Evolutionary conservation across 2,888 invertebrate species (phyloP), one percentile per base, ranked within the genome.

Genomic region (Cancer borealis): DNA sequence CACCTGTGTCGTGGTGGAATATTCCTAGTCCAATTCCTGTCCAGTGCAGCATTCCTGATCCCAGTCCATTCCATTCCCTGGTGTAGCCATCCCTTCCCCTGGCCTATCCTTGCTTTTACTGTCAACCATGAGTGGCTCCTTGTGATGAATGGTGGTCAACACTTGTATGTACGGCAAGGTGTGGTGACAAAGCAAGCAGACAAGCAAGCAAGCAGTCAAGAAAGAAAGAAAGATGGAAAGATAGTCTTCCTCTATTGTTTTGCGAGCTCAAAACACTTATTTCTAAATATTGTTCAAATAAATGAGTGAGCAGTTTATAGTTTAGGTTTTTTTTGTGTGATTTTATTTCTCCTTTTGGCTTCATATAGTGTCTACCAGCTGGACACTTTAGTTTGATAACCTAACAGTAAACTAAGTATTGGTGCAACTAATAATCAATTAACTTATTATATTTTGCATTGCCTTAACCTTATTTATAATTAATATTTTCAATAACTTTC

Each of bases 101-200:
- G 1, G 10, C 84, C 84, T 84, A 84, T 84, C 84, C 84, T 84
- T 79, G 73, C 73, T 84, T 84, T 84, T 39, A 39, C 30, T 84
- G 84, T 84, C 39, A 84, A 17, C 6, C 84, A 3, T 39, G 39
- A 84, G 84, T 84, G 84, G 84, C 84, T n/a, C 84, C 39, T 30
- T 84, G 39, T 84, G 39, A 39, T 84, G 84, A 84, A 39, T 39
- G 39, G 39, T 30, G 84, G 12, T 84, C 39, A 84, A 84, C 39
- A 39, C n/a, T 30, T 3, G 39, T 84, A 12, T 39, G 10, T 39
- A 84, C 84, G 30, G 39, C 84, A 84, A 84, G 39, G 84, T 84
- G 39, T 84, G 84, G 39, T 30, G 12, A 39, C 39, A 84, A 39
- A 39, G 84, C 84, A 84, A 84, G 39, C 84, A 84, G 17, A 14